These are phyloP conservation scores for Vulpes ferrilata DNA, from an alignment of 2,113 vertebrate genomes.

Conservation along the genomic window DNA sequence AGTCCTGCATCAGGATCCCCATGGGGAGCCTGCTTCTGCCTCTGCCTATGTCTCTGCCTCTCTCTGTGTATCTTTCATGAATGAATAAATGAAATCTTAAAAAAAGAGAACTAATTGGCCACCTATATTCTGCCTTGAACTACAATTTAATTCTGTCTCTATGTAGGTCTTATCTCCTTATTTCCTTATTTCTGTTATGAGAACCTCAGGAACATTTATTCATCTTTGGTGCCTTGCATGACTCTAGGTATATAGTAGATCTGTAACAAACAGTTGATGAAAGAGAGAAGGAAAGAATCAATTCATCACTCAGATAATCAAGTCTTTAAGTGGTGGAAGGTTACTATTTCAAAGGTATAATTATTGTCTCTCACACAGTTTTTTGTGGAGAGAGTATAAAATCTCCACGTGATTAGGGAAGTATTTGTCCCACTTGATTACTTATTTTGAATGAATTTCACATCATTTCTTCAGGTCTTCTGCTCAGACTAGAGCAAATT, in stretches of 20 bases:
- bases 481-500: conserved; percentile 60
- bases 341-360: conserved; percentile 57
- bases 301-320: conserved; percentile 55
- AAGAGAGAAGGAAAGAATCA: conserved; percentile 67
- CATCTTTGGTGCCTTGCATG: background rate
- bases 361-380: conserved; percentile 53
- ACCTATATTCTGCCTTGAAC: background rate
- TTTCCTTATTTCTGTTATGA: conserved; percentile 4
- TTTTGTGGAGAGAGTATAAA: conserved; percentile 63
- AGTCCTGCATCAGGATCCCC: too few relatives aligned
- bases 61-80: too few relatives aligned
- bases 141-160: background rate
- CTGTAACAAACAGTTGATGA: conserved; percentile 53
- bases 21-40: too few relatives aligned
- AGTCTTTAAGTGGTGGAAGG: conserved; percentile 10
- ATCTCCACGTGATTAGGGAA: conserved; percentile 60
- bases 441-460: conserved; percentile 73
- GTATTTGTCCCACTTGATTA: conserved; percentile 68
- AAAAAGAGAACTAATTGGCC: background rate
- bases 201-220: conserved; percentile 3
- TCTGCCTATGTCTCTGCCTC: too few relatives aligned
- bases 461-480: conserved; percentile 49
- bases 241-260: background rate
- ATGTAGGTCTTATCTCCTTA: background rate
- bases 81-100: too few relatives aligned